These are phyloP conservation scores for Orius insidiosus DNA, from an alignment of 1,140 invertebrate genomes.

Conservation along the genomic window DNA sequence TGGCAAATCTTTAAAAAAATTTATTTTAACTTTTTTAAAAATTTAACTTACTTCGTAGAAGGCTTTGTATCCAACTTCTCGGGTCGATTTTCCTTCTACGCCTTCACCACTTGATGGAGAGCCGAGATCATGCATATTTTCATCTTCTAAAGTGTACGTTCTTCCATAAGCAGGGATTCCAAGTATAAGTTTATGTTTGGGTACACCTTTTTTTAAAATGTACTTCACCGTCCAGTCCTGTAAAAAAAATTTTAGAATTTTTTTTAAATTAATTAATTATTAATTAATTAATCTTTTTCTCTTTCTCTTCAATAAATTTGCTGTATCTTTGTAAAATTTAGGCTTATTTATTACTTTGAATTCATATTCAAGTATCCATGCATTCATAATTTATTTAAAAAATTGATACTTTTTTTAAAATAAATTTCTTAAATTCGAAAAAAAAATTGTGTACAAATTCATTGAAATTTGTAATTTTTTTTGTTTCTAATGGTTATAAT, in stretches of 20 bases:
- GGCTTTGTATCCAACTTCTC: conserved; percentile 64
- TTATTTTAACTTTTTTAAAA: too few relatives aligned
- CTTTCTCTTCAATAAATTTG: too few relatives aligned
- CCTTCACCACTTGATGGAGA: conserved; percentile 53
- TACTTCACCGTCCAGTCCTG: conserved; percentile 75
- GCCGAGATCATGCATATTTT: conserved; percentile 45
- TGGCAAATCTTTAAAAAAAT: conserved; percentile 60
- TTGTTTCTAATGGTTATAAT: too few relatives aligned
- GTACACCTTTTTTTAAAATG: conserved; percentile 67
- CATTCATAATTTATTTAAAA: too few relatives aligned
- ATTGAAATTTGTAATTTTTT: too few relatives aligned
- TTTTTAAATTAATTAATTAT: not conserved
- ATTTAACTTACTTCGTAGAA: conserved; percentile 69
- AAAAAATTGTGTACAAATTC: too few relatives aligned
- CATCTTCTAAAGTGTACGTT: conserved; percentile 46
- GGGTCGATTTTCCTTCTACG: conserved; percentile 51
- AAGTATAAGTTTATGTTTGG: conserved; percentile 60
- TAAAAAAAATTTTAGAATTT: conserved; percentile 22
- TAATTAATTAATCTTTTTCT: not conserved
- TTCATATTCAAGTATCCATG: too few relatives aligned
- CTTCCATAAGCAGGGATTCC: conserved; percentile 80
- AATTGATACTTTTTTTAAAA: too few relatives aligned
- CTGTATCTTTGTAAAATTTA: too few relatives aligned
- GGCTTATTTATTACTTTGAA: too few relatives aligned
- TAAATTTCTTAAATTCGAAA: too few relatives aligned